Evolutionary conservation across 1,140 invertebrate species (phyloP), one percentile per base, ranked within the genome.

Genomic region (Cydia strobilella): DNA sequence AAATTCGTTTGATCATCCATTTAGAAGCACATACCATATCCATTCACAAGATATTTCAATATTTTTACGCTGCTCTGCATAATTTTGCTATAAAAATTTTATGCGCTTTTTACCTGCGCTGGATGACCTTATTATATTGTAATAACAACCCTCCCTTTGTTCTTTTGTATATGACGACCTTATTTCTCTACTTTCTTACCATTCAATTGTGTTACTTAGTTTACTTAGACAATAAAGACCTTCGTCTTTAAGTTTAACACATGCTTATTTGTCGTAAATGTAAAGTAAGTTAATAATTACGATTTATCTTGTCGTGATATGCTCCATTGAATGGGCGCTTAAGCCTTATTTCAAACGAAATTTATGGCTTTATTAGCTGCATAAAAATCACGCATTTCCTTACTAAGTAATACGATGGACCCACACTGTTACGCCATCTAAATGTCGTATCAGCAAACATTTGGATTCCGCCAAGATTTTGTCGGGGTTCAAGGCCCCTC

Each of bases 401-500:
- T 69, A 35, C 27, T 48, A 54, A 71, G 31, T 66, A 66, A 39
- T 18, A 77, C 69, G 15, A 72, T 23, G 79, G 79, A 51, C 80
- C 82, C 76, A 82, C 79, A 77, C 77, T 45, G 74, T 18, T 66
- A 66, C n/a, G 73, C 69, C 31, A 59, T 71, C 72, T 77, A 62
- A 74, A 66, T 59, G 73, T 23, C 75, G 75, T 77, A 75, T 42
- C 48, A 77, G 77, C 72, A 54, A 73, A 65, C 45, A 74, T 77
- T 72, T 71, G 20, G 25, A 25, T 59, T 74, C 62, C 13, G 12
- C 39, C 65, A 25, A 48, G 25, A 18, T 75, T 80, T 71, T 48
- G 73, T 73, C 73, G 72, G 79, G 79, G 86, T 86, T 88, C 84
- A 90, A 85, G 85, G 85, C 71, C 78, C 72, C 76, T 35, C n/a